Evolutionary conservation across 2,888 invertebrate species (phyloP).

Genomic region (Yponomeuta evonymella): DNA sequence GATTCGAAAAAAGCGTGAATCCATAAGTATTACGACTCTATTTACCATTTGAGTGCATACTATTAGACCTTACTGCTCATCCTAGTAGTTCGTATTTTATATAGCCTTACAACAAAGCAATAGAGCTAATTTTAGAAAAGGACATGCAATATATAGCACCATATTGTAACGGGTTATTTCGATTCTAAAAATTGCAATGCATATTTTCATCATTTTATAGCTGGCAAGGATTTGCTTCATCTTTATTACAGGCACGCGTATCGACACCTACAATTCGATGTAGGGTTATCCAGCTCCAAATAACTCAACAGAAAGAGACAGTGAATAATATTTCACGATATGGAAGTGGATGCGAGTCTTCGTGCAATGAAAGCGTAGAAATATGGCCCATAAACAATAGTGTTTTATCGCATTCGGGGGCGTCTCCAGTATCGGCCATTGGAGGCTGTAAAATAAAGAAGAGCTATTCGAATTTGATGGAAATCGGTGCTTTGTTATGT

Average conservation of each 20-base stretch:
- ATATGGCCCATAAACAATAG: slow-evolving; percentile 1
- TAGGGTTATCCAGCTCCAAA: too few relatives aligned
- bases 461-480: not conserved
- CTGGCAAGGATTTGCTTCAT: not conserved
- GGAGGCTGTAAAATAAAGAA: not conserved
- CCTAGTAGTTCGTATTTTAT: not conserved
- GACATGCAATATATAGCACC: not conserved
- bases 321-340: too few relatives aligned
- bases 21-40: too few relatives aligned
- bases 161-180: not conserved
- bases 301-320: too few relatives aligned
- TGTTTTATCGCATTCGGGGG: not conserved
- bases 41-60: too few relatives aligned
- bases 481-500: not conserved
- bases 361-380: not conserved
- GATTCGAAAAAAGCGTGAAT: too few relatives aligned
- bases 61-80: too few relatives aligned
- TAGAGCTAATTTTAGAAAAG: not conserved
- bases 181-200: not conserved
- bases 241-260: too few relatives aligned
- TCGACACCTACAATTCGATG: too few relatives aligned
- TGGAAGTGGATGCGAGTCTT: too few relatives aligned
- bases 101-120: not conserved
- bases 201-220: not conserved
- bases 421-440: not conserved